These are phyloP conservation scores for Nothocercus nigrocapillus DNA, from an alignment of 2,113 vertebrate genomes.

Conservation along the genomic window DNA sequence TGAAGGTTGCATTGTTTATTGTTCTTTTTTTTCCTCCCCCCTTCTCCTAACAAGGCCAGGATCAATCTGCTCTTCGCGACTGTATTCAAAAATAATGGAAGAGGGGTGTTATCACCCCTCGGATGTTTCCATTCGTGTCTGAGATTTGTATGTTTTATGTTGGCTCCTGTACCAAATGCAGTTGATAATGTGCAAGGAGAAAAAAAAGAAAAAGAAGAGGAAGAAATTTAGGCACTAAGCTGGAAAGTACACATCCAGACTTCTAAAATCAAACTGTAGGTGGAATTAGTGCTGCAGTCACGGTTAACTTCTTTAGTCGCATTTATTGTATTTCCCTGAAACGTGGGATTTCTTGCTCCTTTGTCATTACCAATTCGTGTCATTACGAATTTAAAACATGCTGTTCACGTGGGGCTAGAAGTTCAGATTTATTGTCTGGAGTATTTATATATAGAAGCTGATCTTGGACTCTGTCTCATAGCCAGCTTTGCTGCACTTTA, in stretches of 20 bases:
- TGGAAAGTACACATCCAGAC: background rate
- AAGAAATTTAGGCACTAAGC: background rate
- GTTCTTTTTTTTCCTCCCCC: slow-evolving; percentile 61
- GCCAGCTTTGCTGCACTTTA: slow-evolving; percentile 16
- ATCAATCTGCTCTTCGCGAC: slow-evolving; percentile 29
- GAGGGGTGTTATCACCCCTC: slow-evolving; percentile 5
- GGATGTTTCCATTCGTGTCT: background rate
- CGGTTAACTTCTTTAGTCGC: slow-evolving; percentile 49
- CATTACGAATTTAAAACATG: background rate
- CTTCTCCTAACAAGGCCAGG: background rate
- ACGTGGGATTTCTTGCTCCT: background rate
- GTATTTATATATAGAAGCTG: background rate
- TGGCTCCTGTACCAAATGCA: slow-evolving; percentile 1
- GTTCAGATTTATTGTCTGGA: background rate
- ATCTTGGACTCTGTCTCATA: background rate
- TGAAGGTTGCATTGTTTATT: slow-evolving; percentile 65
- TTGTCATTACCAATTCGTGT: background rate
- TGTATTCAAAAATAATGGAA: background rate
- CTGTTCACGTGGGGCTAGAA: background rate
- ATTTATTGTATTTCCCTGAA: background rate
- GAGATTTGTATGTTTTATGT: slow-evolving; percentile 15
- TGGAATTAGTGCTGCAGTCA: background rate
- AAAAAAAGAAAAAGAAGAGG: background rate
- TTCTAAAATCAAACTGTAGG: slow-evolving; percentile 5
- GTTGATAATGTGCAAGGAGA: background rate